These are phyloP conservation scores for Drosophila mauritiana DNA, from an alignment of 1,140 invertebrate species.

Conservation along the genomic window DNA sequence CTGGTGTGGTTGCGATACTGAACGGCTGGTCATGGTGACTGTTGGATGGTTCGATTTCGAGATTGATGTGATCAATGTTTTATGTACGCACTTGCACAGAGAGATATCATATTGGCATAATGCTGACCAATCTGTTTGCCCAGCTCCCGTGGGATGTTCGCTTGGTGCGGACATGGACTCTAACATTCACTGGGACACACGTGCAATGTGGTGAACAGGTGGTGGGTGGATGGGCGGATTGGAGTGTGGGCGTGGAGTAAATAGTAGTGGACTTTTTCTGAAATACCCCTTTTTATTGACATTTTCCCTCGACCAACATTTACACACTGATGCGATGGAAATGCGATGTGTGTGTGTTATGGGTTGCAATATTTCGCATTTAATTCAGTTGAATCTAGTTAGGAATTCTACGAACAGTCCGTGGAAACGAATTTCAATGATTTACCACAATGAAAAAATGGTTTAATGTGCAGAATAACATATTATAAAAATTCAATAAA, in stretches of 20 bases:
- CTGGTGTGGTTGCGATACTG: no score
- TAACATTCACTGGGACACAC: conserved; percentile 13
- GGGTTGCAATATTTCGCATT: conserved; percentile 25
- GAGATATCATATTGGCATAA: conserved; percentile 21
- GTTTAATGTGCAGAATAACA: no score
- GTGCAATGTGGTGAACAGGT: neutral
- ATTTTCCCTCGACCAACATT: conserved; percentile 37
- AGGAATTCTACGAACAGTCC: conserved; percentile 1
- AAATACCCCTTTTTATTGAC: conserved; percentile 44
- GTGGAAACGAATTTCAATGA: neutral
- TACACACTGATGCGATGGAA: conserved; percentile 31
- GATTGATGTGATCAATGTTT: conserved; percentile 28
- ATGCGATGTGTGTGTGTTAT: conserved; percentile 8
- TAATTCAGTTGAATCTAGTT: conserved; percentile 31
- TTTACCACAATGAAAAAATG: neutral
- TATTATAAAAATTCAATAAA: neutral
- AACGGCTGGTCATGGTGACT: no score
- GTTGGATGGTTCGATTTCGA: conserved; percentile 12
- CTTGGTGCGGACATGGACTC: conserved; percentile 28
- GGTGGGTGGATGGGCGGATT: neutral
- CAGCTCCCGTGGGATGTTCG: conserved; percentile 10
- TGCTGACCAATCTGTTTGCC: conserved; percentile 8
- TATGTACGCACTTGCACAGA: conserved; percentile 26
- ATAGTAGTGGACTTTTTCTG: neutral
- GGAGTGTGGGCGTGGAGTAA: no score